phyloP scores from a whole-genome alignment of 2,888 invertebrate genomes.

The Bombylius major region DNA sequence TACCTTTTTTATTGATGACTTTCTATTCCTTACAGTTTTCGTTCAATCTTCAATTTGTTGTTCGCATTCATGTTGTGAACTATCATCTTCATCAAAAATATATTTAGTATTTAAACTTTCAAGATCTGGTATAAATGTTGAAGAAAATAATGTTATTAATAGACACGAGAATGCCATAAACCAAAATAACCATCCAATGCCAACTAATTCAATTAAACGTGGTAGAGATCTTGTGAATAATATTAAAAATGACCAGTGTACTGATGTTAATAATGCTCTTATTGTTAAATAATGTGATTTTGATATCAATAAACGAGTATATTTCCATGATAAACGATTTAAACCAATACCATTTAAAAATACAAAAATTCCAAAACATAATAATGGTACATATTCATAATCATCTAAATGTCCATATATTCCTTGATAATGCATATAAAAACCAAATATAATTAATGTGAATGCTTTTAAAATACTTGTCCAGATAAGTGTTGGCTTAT shows the following conservation, averaged over 20 bases:
- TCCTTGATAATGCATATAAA: slow-evolving; percentile 12
- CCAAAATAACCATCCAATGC: slow-evolving; percentile 52
- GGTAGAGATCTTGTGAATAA: slow-evolving; percentile 49
- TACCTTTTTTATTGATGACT: too few species aligned
- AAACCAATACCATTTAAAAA: slow-evolving; percentile 12
- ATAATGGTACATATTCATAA: slow-evolving; percentile 9
- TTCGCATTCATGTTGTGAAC: neutral
- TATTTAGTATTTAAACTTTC: slow-evolving; percentile 17
- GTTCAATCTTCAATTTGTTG: neutral
- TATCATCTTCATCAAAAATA: slow-evolving; percentile 7
- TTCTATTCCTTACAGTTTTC: neutral
- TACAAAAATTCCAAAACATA: slow-evolving; percentile 10
- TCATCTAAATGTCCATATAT: slow-evolving; percentile 8
- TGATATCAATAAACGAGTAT: slow-evolving; percentile 8
- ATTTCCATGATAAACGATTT: slow-evolving; percentile 10
- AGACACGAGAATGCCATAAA: slow-evolving; percentile 50
- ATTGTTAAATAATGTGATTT: slow-evolving; percentile 11
- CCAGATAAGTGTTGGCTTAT: slow-evolving; percentile 10
- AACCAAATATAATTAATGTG: slow-evolving; percentile 9
- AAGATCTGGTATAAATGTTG: slow-evolving; percentile 10
- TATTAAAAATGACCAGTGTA: slow-evolving; percentile 59
- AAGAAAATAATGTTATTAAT: slow-evolving; percentile 47
- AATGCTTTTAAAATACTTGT: slow-evolving; percentile 9
- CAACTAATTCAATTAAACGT: slow-evolving; percentile 42
- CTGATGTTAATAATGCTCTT: slow-evolving; percentile 7